Evolutionary conservation across 2,113 vertebrate genomes (phyloP), one percentile per base, ranked within the genome.

Genomic region (Chaenocephalus aceratus): DNA sequence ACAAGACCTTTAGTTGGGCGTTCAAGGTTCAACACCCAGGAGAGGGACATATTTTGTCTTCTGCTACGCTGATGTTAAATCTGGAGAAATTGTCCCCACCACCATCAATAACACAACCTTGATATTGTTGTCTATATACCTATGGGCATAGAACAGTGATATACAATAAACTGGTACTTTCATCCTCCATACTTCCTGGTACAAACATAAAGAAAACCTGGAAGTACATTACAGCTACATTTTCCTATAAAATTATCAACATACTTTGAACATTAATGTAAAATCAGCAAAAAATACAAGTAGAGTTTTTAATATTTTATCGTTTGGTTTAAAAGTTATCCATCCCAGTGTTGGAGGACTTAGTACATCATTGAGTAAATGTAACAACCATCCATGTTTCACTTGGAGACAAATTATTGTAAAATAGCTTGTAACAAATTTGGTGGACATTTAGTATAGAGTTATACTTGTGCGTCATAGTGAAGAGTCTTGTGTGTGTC

Each of bases 321-420:
- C 89, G 18, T 73, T 77, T 58, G 84, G 63, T 0, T 12, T 36
- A 73, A 77, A 67, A 41, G 48, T 57, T 72, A 65, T 65, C 53
- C n/a, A 26, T 80, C 83, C 69, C 82, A 92, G 88, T 88, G 86
- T 79, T 62, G 66, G 16, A 72, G 60, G 67, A 86, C 77, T 77
- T 57, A 88, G 82, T 88, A 87, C 73, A 86, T 70, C 34, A 58
- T 51, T 70, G 63, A 74, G 58, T 79, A 60, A 36, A 74, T 74
- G 73, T 74, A 83, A 90, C 79, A 86, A 57, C 78, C 30, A 87
- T 85, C 73, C 49, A 82, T 48, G 57, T 75, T 68, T 82, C 45
- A 81, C 62, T 74, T 53, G 80, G 62, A 63, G 34, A 79, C 65
- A 71, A 48, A 15, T 16, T 2, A 73, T 16, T 52, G 58, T 6